These are phyloP conservation scores for Taxidea taxus DNA, from an alignment of 2,113 vertebrate genomes.

Conservation along the genomic window DNA sequence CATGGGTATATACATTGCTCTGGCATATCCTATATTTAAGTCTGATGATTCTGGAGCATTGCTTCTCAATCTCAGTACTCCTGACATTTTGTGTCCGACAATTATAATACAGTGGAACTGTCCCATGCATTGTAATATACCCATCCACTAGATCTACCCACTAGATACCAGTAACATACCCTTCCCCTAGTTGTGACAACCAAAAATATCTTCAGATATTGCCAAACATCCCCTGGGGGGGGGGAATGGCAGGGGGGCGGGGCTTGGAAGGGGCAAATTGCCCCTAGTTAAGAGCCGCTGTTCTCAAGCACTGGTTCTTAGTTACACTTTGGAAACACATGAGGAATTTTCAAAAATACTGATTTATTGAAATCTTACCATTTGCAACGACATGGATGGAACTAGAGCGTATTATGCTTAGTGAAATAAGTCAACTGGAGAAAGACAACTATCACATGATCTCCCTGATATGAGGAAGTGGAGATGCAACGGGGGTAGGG, in stretches of 20 bases:
- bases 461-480: too few relatives aligned
- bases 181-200: not conserved
- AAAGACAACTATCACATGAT: too few relatives aligned
- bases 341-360: not conserved
- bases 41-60: not conserved
- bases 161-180: not conserved
- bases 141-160: not conserved
- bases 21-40: not conserved
- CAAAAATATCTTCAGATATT: not conserved
- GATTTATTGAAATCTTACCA: too few relatives aligned
- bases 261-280: not conserved
- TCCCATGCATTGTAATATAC: not conserved
- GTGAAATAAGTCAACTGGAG: too few relatives aligned
- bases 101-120: not conserved
- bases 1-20: not conserved
- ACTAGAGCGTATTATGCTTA: too few relatives aligned
- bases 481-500: too few relatives aligned
- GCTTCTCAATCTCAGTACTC: not conserved
- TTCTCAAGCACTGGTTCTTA: not conserved
- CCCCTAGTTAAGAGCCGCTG: not conserved
- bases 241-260: accelerated
- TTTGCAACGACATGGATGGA: too few relatives aligned
- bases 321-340: not conserved
- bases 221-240: not conserved
- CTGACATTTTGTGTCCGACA: not conserved